Evolutionary conservation across 2,888 invertebrate genomes (phyloP), one percentile per base, ranked within the genome.

Genomic region (Oeneis ivallda): DNA sequence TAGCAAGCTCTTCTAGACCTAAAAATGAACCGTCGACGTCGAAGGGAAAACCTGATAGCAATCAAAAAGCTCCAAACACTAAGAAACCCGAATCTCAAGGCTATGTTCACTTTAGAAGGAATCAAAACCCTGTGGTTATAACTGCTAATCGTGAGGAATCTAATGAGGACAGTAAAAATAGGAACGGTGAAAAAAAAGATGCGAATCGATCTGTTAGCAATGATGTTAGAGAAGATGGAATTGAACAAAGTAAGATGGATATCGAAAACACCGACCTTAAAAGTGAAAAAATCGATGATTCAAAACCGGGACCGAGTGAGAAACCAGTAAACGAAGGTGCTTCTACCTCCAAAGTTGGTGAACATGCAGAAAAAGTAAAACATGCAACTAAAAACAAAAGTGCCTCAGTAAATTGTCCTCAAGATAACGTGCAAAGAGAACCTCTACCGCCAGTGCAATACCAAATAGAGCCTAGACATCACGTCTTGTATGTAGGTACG

Each of bases 401-500:
- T 8, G 19, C 11, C 2, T 41, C 56, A 8, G 67, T 76, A 6
- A 70, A 70, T 26, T 68, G 65, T 10, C 10, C 64, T 1, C 69
- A 69, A 0, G 68, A 68, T 15, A 45, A 64, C 26, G 13, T 41
- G 4, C 57, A 59, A 4, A 58, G 50, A 0, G 65, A 64, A 13
- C 57, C 62, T 0, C 32, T 54, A 4, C 63, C 65, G 0, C 67
- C 67, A 6, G 70, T 70, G n/a, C 70, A 71, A 13, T 70, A 67
- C 15, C 71, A 73, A 8, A 73, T 69, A 0, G 76, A 78, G 13
- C 76, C 80, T 0, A 59, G 78, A 0, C 79, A 82, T 15, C 80
- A 84, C 19, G 79, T 85, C 0, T 64, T 86, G 0, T 85, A 83
- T 62, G 83, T 87, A 0, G 84, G 84, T 50, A 80, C 86, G 0